Evolutionary conservation across 2,888 invertebrate species (phyloP), one percentile per base, ranked within the genome.

Genomic region (Phyllotreta striolata): DNA sequence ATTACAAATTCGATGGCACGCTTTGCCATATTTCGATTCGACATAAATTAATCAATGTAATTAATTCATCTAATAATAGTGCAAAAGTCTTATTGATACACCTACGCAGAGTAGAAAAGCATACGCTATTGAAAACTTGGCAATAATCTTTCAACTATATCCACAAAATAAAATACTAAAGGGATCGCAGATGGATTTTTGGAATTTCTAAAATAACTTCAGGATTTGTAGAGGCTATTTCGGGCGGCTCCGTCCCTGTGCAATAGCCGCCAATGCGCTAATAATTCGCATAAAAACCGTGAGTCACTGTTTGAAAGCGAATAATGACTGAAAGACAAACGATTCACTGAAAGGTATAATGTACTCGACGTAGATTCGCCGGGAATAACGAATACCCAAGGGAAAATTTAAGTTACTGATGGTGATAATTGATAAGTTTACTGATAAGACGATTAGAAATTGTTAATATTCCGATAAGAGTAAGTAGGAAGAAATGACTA

Each of bases 201-300:
- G 4, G 24, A 24, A 24, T 24, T 24, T 24, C 1, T 24, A 24
- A 24, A 24, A 24, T 24, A 3, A 24, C 4, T 24, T 4, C 24
- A 24, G 24, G 24, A 24, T 24, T 24, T 24, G 24, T 24, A 24
- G 24, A 24, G 24, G 24, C 24, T 24, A 24, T 24, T 24, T 24
- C 24, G 7, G 47, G n/a, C 14, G 47, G 47, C 6, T 44, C 1
- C 44, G 44, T n/a, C 44, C 10, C 7, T 44, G 44, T 44, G 6
- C 10, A 1, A n/a, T 44, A 70, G 70, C 70, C 72, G 70, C 55
- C 44, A 67, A 72, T 70, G 72, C 73, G 69, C 71, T 24, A 24
- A 24, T 24, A 24, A 3, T 4, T 72, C 67, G 69, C 73, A 74
- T 74, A 73, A 75, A 75, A 74, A 72, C 75, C 69, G 74, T 76